Evolutionary conservation across 1,140 invertebrate species (phyloP).

Genomic region (Triops longicaudatus): DNA sequence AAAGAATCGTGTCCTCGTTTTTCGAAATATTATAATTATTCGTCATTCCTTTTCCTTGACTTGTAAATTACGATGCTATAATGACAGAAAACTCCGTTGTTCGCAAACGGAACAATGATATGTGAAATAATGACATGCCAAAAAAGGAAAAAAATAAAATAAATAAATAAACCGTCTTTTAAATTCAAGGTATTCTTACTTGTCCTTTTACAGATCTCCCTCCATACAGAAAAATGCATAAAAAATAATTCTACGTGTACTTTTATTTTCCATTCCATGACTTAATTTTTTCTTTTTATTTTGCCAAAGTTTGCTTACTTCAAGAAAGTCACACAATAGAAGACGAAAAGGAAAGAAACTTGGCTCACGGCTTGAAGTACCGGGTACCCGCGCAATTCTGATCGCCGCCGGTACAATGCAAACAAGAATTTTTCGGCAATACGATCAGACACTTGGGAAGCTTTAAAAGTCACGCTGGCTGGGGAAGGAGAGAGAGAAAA

Average conservation of each 20-base stretch:
- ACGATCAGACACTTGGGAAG: neutral
- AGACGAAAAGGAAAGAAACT: slow-evolving; percentile 16
- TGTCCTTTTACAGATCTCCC: neutral
- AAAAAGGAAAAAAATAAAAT: neutral
- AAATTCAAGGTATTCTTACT: neutral
- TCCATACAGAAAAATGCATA: neutral
- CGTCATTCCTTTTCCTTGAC: neutral
- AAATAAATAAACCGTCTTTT: neutral
- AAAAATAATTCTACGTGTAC: neutral
- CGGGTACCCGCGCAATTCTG: neutral
- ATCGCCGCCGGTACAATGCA: neutral
- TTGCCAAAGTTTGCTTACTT: too few relatives aligned
- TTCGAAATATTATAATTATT: neutral
- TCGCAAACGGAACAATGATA: neutral
- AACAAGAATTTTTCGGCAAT: neutral
- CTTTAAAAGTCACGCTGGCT: neutral
- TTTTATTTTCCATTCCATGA: too few relatives aligned
- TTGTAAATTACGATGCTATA: neutral
- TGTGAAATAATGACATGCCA: neutral
- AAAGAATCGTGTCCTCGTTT: too few relatives aligned
- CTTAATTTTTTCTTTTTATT: too few relatives aligned
- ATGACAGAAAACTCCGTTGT: neutral
- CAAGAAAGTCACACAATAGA: neutral
- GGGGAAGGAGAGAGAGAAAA: neutral
- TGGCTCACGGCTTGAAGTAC: neutral